phyloP scores from a whole-genome alignment of 2,888 invertebrate genomes.

The Rhingia rostrata region DNA sequence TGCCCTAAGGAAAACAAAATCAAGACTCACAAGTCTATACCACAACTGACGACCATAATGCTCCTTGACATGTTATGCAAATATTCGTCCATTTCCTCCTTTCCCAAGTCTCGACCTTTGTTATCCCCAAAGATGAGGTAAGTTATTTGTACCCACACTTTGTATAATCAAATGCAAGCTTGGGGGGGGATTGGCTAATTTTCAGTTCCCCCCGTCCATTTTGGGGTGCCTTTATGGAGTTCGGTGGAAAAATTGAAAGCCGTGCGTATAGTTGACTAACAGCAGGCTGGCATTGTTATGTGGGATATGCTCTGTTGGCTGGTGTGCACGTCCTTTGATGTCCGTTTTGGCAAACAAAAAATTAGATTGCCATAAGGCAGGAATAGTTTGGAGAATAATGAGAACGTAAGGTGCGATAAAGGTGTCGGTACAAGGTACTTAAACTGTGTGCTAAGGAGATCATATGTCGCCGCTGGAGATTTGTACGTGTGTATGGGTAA shows the following conservation, averaged over 20 bases:
- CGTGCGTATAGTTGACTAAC: too few relatives aligned
- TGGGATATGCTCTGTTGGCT: not conserved
- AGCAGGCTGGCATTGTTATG: too few relatives aligned
- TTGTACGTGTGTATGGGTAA: not conserved
- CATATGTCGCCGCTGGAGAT: too few relatives aligned
- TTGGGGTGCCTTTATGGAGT: not conserved
- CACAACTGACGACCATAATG: too few relatives aligned
- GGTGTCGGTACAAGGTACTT: not conserved
- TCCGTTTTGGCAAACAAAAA: conserved; percentile 16
- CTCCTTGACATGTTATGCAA: too few relatives aligned
- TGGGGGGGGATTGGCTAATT: conserved; percentile 5
- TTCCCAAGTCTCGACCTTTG: too few relatives aligned
- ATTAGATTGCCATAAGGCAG: conserved; percentile 16
- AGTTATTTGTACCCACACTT: not conserved
- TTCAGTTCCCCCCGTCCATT: not conserved
- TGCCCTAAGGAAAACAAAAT: too few relatives aligned
- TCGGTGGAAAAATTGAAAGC: not conserved
- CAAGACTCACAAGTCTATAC: too few relatives aligned
- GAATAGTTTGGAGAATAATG: conserved; percentile 4
- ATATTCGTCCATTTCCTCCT: too few relatives aligned
- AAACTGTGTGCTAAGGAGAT: too few relatives aligned
- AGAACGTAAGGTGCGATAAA: not conserved
- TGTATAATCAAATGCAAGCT: conserved; percentile 20
- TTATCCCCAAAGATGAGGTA: too few relatives aligned
- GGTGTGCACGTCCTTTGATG: conserved; percentile 42